Conservation (phyloP, 1,140 invertebrate species). For the Batillaria attramentaria region DNA sequence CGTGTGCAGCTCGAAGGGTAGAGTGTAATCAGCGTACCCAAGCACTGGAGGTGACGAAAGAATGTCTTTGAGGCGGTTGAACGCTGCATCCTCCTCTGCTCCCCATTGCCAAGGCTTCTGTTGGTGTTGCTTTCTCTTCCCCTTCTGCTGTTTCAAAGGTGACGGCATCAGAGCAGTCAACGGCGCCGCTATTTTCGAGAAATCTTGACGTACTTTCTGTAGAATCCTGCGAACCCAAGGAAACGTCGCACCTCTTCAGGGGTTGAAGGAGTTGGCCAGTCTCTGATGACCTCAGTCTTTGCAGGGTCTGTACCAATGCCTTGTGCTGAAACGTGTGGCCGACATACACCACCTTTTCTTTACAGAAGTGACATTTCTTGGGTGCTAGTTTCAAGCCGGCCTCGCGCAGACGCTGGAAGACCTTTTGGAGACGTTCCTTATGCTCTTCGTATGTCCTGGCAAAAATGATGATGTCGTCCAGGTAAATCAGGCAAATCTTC, state of each 20-base stretch:
- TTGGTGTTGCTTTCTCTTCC: background rate
- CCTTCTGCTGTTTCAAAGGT: constrained; percentile 1
- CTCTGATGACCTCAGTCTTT: constrained; percentile 70
- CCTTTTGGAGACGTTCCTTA: constrained; percentile 39
- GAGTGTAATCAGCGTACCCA: constrained; percentile 40
- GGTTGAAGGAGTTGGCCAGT: constrained; percentile 51
- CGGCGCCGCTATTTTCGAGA: constrained; percentile 58
- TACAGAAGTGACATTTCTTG: constrained; percentile 43
- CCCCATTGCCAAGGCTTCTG: constrained; percentile 24
- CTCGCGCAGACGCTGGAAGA: constrained; percentile 48
- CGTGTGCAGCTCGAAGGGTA: too few relatives aligned
- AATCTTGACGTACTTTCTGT: constrained; percentile 66
- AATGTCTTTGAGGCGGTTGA: constrained; percentile 26
- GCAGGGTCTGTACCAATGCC: constrained; percentile 64
- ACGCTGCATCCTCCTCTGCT: constrained; percentile 19
- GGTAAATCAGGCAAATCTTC: too few relatives aligned
- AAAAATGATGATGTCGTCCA: too few relatives aligned
- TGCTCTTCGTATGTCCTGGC: too few relatives aligned
- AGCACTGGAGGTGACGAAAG: constrained; percentile 39
- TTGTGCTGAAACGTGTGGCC: constrained; percentile 48
- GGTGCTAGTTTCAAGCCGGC: constrained; percentile 40
- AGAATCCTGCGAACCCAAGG: constrained; percentile 71
- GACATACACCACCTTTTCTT: constrained; percentile 32
- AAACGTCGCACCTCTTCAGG: constrained; percentile 69
- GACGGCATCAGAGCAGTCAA: constrained; percentile 52